phyloP scores from a whole-genome alignment of 1,140 invertebrate species.

The Drosophila grimshawi region DNA sequence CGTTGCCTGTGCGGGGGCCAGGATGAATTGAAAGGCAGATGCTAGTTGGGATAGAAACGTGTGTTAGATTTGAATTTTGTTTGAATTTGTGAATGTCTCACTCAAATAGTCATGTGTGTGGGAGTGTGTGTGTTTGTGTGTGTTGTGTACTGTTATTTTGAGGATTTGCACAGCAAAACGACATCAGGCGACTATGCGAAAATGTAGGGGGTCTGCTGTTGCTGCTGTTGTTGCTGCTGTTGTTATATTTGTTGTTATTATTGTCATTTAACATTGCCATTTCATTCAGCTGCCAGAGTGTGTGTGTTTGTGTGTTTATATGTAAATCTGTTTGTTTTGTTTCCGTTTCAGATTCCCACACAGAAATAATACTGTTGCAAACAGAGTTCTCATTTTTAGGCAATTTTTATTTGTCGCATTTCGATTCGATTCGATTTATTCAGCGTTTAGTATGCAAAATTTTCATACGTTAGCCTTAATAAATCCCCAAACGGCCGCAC shows the following conservation, averaged over 20 bases:
- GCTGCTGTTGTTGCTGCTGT: conserved; percentile 50
- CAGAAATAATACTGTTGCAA: conserved; percentile 20
- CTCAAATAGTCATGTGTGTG: conserved; percentile 4
- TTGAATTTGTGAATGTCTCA: conserved; percentile 66
- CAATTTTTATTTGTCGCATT: conserved; percentile 69
- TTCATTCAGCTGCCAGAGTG: conserved; percentile 32
- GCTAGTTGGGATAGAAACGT: conserved; percentile 29
- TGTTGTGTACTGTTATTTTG: conserved; percentile 75
- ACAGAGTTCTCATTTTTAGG: conserved; percentile 58
- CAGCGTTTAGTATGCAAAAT: conserved; percentile 83
- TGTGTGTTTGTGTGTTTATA: conserved; percentile 40
- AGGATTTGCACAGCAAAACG: conserved; percentile 79
- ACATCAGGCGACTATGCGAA: conserved; percentile 34
- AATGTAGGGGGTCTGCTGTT: conserved; percentile 46
- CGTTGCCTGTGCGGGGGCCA: conserved; percentile 2
- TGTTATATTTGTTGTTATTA: conserved; percentile 50
- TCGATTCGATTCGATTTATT: conserved; percentile 74
- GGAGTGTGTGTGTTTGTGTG: conserved; percentile 12
- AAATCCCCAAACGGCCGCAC: conserved; percentile 78
- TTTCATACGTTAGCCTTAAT: conserved; percentile 83
- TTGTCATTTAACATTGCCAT: conserved; percentile 73
- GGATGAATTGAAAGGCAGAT: background rate
- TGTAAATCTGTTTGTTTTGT: conserved; percentile 67
- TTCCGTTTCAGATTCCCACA: conserved; percentile 15
- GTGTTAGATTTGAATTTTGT: conserved; percentile 69